A percentile compares a stretch with the other conserved stretches of the same genome.
These are phyloP conservation scores for Sycophila texana DNA, from an alignment of 2,888 invertebrate species.

Conservation along the genomic window DNA sequence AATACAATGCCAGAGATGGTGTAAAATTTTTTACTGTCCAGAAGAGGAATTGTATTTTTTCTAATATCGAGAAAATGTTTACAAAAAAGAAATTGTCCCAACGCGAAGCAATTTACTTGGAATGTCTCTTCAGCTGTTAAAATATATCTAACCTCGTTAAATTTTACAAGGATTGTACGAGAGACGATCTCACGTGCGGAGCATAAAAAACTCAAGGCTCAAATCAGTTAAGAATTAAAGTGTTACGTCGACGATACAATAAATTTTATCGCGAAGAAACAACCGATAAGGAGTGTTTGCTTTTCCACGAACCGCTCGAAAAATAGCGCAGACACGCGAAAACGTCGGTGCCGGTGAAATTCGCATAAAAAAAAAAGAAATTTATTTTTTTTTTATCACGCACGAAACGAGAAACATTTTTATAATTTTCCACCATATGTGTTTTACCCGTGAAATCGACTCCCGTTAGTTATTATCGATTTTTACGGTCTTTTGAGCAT, in stretches of 20 bases:
- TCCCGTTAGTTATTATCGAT: conserved; percentile 17
- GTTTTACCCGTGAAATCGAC: conserved; percentile 26
- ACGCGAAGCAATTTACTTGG: no score
- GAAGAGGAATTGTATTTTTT: no score
- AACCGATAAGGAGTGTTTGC: conserved; percentile 51
- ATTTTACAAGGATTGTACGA: conserved; percentile 9
- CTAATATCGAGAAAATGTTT: no score
- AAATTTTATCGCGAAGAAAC: conserved; percentile 52
- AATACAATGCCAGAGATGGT: no score
- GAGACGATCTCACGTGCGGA: conserved; percentile 26
- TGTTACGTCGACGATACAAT: conserved; percentile 41
- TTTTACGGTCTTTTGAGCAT: conserved; percentile 33
- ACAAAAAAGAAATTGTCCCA: no score
- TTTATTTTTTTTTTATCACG: not conserved
- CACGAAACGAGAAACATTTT: conserved; percentile 25
- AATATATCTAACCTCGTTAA: not conserved
- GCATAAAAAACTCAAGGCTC: conserved; percentile 33
- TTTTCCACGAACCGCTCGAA: conserved; percentile 31
- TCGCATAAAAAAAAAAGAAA: conserved; percentile 13
- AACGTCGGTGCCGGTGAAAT: conserved; percentile 17
- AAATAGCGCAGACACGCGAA: conserved; percentile 17
- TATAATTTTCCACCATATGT: conserved; percentile 45
- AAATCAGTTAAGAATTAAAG: conserved; percentile 38
- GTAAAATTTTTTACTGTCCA: no score
- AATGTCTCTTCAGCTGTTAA: not conserved